Evolutionary conservation across 2,888 invertebrate genomes (phyloP), one percentile per base, ranked within the genome.

Genomic region (Lathronympha strigana): DNA sequence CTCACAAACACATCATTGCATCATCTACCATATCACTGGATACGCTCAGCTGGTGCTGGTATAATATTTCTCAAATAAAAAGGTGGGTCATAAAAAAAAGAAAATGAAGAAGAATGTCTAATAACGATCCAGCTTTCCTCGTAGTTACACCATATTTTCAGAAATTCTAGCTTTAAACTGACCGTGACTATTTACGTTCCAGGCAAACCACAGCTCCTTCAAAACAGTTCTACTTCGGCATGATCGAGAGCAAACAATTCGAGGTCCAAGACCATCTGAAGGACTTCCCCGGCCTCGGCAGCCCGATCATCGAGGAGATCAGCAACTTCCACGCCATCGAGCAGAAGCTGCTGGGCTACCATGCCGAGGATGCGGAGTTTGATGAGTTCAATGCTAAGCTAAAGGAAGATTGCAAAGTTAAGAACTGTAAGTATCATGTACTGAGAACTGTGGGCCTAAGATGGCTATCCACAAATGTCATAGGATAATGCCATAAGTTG

Each of bases 161-260:
- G n/a, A n/a, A 15, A 36, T 3, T 45, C 45, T 17, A 38, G 17
- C 3, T 36, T 40, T 6, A 19, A 43, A 9, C 17, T 19, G 2
- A 43, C n/a, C n/a, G n/a, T 19, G 1, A 45, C 23, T 11, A 17
- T 4, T 9, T 13, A 21, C n/a, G 0, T 78, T 78, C n/a, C 73
- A 90, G 88, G 61, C 78, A 77, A 72, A 86, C 83, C 66, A 69
- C 80, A 21, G 76, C 84, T 2, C 91, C 91, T 53, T 90, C 90
- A 0, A 92, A 91, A 61, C 91, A 92, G 63, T 96, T 96, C 83
- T 96, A 96, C 86, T 96, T 96, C 77, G 96, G 96, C 38, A 96
- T 96, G 96, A 94, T 94, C 69, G 93, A 94, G 71, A 88, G 85
- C 71, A 87, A 88, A 53, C 87, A 88, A 54, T 73, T 82, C 0